Conservation (phyloP, 1,140 invertebrate species). For the Camponotus vicinus region DNA sequence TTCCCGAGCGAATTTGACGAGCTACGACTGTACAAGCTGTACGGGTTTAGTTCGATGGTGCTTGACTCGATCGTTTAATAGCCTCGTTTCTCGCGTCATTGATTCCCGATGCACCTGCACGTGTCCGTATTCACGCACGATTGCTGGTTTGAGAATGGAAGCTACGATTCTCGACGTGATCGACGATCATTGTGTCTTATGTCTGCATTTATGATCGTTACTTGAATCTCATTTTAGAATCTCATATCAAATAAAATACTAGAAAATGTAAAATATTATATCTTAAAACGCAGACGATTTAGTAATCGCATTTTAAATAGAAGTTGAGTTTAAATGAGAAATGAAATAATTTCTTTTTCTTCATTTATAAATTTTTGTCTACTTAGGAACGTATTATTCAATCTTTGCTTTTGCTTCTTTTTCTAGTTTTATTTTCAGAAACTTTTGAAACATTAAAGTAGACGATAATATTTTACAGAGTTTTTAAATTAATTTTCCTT, state of each 20-base stretch:
- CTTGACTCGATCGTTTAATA: slow-evolving; percentile 81
- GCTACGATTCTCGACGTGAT: slow-evolving; percentile 12
- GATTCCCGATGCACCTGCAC: slow-evolving; percentile 64
- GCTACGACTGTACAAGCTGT: slow-evolving; percentile 65
- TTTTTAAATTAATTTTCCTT: neutral
- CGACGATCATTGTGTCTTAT: neutral
- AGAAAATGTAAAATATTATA: neutral
- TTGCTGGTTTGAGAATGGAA: slow-evolving; percentile 28
- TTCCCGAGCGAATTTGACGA: slow-evolving; percentile 60
- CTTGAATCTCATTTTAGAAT: neutral
- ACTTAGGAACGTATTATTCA: neutral
- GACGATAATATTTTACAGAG: neutral
- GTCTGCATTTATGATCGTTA: neutral
- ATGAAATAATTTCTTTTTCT: neutral
- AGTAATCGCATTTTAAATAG: neutral
- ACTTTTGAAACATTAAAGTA: neutral
- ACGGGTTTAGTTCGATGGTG: slow-evolving; percentile 73
- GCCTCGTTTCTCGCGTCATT: slow-evolving; percentile 81
- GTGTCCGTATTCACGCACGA: slow-evolving; percentile 42
- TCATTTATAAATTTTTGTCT: neutral
- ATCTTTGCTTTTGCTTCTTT: neutral
- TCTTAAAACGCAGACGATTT: neutral
- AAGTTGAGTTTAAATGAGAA: neutral
- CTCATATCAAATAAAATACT: neutral
- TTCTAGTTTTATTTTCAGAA: neutral